phyloP scores from a whole-genome alignment of 2,113 vertebrate genomes.

The Salminus brasiliensis region DNA sequence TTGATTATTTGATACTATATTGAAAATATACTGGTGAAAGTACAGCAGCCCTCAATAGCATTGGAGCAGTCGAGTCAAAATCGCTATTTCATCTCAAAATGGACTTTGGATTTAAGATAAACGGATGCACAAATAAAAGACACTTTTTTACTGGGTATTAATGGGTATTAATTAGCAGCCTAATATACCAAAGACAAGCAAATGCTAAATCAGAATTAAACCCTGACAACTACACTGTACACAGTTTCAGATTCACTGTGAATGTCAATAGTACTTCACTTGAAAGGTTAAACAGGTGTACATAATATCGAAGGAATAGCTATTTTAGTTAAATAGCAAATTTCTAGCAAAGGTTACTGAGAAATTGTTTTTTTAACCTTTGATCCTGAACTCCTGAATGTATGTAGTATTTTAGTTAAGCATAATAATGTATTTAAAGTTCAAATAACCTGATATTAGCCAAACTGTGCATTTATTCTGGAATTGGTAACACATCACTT shows the following conservation, averaged over 20 bases:
- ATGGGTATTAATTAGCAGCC: not conserved
- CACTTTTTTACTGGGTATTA: not conserved
- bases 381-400: no score
- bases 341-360: no score
- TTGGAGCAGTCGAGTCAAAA: not conserved
- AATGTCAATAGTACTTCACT: not conserved
- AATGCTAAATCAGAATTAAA: no score
- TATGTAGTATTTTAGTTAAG: no score
- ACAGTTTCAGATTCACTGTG: not conserved
- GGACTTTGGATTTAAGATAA: not conserved
- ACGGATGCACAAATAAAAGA: not conserved
- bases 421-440: no score
- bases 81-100: not conserved
- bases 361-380: no score
- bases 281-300: no score
- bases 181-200: not conserved
- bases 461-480: no score
- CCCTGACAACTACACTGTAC: not conserved
- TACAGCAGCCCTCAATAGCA: not conserved
- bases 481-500: no score
- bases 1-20: conserved; percentile 65
- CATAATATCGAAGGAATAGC: no score
- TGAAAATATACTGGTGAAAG: conserved; percentile 66
- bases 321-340: no score
- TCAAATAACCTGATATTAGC: no score